Evolutionary conservation across 2,888 invertebrate genomes (phyloP).

Genomic region (Candidula unifasciata): DNA sequence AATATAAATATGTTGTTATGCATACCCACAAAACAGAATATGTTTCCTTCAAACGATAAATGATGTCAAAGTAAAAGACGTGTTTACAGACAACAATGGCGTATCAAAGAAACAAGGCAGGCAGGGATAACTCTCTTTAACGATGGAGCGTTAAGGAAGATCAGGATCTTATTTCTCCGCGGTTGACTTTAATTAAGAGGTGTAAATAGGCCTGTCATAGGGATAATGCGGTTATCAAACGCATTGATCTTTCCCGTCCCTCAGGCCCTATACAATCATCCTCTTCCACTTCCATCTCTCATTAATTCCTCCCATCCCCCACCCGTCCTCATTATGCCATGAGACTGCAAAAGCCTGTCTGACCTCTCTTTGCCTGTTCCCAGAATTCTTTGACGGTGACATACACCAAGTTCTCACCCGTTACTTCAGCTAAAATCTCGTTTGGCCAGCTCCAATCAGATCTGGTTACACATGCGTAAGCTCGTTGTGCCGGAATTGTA

Average conservation of each 20-base stretch:
- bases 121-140: slow-evolving; percentile 1
- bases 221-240: slow-evolving; percentile 35
- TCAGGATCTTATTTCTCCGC: slow-evolving; percentile 34
- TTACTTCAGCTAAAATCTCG: too few species aligned
- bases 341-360: not conserved
- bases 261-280: slow-evolving; percentile 5
- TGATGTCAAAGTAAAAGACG: not conserved
- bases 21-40: too few species aligned
- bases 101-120: not conserved
- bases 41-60: too few species aligned
- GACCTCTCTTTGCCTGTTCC: not conserved
- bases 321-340: not conserved
- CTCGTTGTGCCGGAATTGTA: too few species aligned
- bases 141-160: slow-evolving; percentile 3
- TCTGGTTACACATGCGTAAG: too few species aligned
- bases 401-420: too few species aligned
- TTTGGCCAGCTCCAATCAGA: too few species aligned
- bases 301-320: not conserved
- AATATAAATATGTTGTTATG: too few species aligned
- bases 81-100: too few species aligned
- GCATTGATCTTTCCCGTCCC: slow-evolving; percentile 29
- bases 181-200: slow-evolving; percentile 45
- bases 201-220: slow-evolving; percentile 39
- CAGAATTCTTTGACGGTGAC: not conserved
- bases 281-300: slow-evolving; percentile 34